Evolutionary conservation across 1,140 invertebrate genomes (phyloP).

Genomic region (Halesus radiatus): DNA sequence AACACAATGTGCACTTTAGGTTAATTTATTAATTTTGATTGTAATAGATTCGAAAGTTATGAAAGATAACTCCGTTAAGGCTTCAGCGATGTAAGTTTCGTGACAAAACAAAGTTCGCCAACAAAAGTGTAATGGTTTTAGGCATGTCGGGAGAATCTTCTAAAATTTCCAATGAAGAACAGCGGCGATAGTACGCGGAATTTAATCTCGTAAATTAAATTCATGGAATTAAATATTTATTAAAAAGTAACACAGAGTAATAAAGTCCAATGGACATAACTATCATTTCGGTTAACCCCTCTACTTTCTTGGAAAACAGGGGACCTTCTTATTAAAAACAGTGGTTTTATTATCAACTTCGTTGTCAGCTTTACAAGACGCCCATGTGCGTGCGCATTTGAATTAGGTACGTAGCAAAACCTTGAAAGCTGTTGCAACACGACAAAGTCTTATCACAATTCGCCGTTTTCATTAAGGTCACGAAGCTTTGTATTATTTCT

Average conservation of each 20-base stretch:
- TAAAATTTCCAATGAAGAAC: not conserved
- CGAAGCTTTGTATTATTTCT: slow-evolving; percentile 6
- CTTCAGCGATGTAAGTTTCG: slow-evolving; percentile 10
- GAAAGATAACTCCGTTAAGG: slow-evolving; percentile 10
- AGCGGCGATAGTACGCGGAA: not conserved
- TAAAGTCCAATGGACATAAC: not conserved
- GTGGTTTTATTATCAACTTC: too few relatives aligned
- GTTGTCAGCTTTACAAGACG: too few relatives aligned
- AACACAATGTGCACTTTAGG: not conserved
- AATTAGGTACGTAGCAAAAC: too few relatives aligned
- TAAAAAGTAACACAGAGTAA: not conserved
- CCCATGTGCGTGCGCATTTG: too few relatives aligned
- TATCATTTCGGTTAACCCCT: not conserved
- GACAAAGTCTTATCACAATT: too few relatives aligned
- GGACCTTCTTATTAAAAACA: too few relatives aligned
- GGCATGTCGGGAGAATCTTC: slow-evolving; percentile 17
- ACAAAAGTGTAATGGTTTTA: not conserved
- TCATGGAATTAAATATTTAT: slow-evolving; percentile 32
- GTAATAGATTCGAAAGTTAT: slow-evolving; percentile 21
- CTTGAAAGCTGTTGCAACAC: too few relatives aligned
- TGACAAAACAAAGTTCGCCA: slow-evolving; percentile 24
- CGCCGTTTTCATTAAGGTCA: too few relatives aligned
- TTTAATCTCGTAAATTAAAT: slow-evolving; percentile 17
- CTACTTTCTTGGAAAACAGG: not conserved
- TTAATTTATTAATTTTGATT: slow-evolving; percentile 16